Evolutionary conservation across 2,113 vertebrate species (phyloP).

Genomic region (Odontophorus gujanensis): DNA sequence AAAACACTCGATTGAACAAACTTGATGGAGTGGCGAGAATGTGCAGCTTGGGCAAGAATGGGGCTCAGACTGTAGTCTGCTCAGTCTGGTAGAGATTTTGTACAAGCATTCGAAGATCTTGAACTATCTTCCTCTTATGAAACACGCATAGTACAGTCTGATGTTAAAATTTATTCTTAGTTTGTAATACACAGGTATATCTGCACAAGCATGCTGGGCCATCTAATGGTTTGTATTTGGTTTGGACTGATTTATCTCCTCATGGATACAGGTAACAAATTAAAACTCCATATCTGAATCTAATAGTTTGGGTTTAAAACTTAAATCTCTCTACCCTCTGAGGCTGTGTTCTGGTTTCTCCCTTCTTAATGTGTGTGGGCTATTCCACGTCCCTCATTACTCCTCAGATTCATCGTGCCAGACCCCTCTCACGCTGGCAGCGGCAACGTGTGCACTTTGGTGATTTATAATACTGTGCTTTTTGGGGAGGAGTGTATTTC

Average conservation of each 20-base stretch:
- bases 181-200: neutral
- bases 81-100: neutral
- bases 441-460: slow-evolving; percentile 9
- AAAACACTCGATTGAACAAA: neutral
- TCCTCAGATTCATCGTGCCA: slow-evolving; percentile 37
- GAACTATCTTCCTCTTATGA: neutral
- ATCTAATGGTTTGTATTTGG: neutral
- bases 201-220: neutral
- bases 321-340: neutral
- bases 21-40: neutral
- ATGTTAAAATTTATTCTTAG: neutral
- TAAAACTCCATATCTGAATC: neutral
- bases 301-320: neutral
- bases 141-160: neutral
- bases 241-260: neutral
- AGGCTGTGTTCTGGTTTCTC: neutral
- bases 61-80: neutral
- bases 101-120: neutral
- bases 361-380: slow-evolving; percentile 59
- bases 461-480: slow-evolving; percentile 49
- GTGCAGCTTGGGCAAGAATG: neutral
- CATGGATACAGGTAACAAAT: neutral
- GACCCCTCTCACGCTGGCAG: slow-evolving; percentile 53
- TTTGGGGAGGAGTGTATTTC: slow-evolving; percentile 51
- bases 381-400: slow-evolving; percentile 53